Evolutionary conservation across 2,113 vertebrate genomes (phyloP), one percentile per base, ranked within the genome.

Genomic region (Cephalopholis sonnerati): DNA sequence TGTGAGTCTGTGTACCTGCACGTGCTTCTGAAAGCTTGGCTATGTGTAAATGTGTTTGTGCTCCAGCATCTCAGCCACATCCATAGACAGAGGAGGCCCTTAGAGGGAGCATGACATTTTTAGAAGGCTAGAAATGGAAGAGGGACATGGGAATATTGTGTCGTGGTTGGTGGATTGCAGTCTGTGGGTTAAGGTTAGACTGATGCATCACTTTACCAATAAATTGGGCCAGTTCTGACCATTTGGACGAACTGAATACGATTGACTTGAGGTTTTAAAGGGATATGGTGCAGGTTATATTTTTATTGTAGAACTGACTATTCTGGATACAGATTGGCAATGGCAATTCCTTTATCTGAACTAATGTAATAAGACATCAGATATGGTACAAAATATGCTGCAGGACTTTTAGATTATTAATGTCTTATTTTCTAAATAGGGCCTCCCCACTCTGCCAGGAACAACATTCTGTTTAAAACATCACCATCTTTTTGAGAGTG

Each of bases 61-160:
- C 68, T 46, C 9, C 12, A 44, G 32, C 16, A 24, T 46, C 41
- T 66, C 74, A 79, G 20, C 59, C 63, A 53, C 48, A 58, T 77
- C 58, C 3, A 20, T 9, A 36, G 13, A 57, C 67, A 4, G 10
- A 39, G 67, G 50, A 48, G 44, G 68, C 64, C 73, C 61, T 65
- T 13, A n/a, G 82, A 85, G 75, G 59, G 70, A 69, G 58, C 46
- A 4, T 77, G 79, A 77, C 82, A 87, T 78, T 64, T 83, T 77
- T 80, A 72, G 48, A 57, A 69, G 67, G 51, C 57, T 36, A 70
- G 27, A 73, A 64, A 80, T 46, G 25, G 74, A 83, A 70, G 39
- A 70, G 16, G n/a, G 55, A 44, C 63, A 54, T 68, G 69, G 54
- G 36, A 68, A 50, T 17, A 24, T 22, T 61, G 51, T 18, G 27